Evolutionary conservation across 2,888 invertebrate species (phyloP).

Genomic region (Drosophila koepferae): DNA sequence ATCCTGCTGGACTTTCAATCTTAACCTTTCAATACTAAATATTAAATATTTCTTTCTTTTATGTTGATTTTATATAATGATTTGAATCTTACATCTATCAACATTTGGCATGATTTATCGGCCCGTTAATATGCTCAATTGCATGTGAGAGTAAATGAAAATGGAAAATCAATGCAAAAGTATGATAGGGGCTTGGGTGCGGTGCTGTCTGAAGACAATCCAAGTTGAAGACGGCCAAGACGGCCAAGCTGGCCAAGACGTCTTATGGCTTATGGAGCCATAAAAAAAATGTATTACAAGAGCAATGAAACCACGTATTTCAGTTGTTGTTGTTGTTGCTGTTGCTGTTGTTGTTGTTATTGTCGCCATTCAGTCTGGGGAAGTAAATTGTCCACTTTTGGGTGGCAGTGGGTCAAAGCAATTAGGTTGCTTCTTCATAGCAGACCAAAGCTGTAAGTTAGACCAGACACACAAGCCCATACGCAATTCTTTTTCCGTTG

Average conservation of each 20-base stretch:
- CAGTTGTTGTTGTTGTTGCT: slow-evolving; percentile 11
- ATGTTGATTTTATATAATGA: not conserved
- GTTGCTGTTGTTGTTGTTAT: slow-evolving; percentile 11
- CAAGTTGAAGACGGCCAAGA: slow-evolving; percentile 11
- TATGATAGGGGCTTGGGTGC: slow-evolving; percentile 1
- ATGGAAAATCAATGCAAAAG: slow-evolving; percentile 53
- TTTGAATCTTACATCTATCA: not conserved
- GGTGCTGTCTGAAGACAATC: slow-evolving; percentile 15
- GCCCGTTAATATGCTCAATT: slow-evolving; percentile 5
- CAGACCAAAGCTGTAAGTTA: not conserved
- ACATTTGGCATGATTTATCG: not conserved
- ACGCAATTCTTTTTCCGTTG: slow-evolving; percentile 3
- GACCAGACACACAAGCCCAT: not conserved
- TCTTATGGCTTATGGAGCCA: slow-evolving; percentile 62
- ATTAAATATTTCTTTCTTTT: not conserved
- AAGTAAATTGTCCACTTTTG: slow-evolving; percentile 52
- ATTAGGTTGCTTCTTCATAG: slow-evolving; percentile 55
- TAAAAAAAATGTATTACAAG: slow-evolving; percentile 53
- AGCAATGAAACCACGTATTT: slow-evolving; percentile 42
- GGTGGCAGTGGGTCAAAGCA: slow-evolving; percentile 67
- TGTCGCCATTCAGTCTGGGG: slow-evolving; percentile 38
- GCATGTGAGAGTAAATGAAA: slow-evolving; percentile 28
- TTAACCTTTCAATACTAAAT: not conserved
- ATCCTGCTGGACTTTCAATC: too few relatives aligned
- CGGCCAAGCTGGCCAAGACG: slow-evolving; percentile 33